Base-by-base conservation (phyloP, 1,140 invertebrate genomes). In the Drosophila obscura region DNA sequence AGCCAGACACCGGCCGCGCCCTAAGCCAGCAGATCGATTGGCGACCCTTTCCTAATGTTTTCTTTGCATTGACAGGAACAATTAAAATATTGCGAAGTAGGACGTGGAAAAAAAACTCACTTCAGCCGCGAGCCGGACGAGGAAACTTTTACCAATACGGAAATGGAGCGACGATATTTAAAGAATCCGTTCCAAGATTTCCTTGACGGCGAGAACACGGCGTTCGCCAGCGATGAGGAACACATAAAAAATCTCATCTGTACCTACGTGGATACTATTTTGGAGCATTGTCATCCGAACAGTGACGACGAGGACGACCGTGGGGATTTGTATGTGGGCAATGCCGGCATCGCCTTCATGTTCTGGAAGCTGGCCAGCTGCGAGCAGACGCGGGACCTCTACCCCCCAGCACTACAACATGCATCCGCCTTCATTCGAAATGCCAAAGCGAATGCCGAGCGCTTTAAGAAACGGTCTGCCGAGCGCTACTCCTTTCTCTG, bases 291-390 rank as follows among this genome's bases (percentile, higher is more conserved):
- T 53, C 80, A 84, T 53, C 85, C 90, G 4, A 81, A 77, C 19
- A 75, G 15, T 65, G 80, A 77, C 8, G 87, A 92, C 48, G 83
- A 85, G 41, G 92, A 93, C 57, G 83, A 80, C 35, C 85, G 92
- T 7, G 93, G 93, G 13, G 93, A 93, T 26, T 64, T 94, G 31
- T 94, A 94, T 88, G 91, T 93, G 26, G 93, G 93, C 26, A 92
- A 93, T 63, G 92, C 92, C 2, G 93, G 93, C n/a, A 92, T 94
- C 49, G 92, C 93, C 13, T 94, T 92, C 62, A 94, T 93, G 93
- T 93, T 93, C 71, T 93, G 92, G 80, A 92, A 93, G 74, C 71
- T 94, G 31, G 90, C 91, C 59, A 92, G 92, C 73, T 91, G 92
- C 15, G 78, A 92, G 9, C 91, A 93, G 53, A 75, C 75, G 0